Percentiles rank a stretch among this genome's conserved stretches.
These are phyloP conservation scores for Leguminivora glycinivorella DNA, from an alignment of 1,140 invertebrate species.

Conservation along the genomic window DNA sequence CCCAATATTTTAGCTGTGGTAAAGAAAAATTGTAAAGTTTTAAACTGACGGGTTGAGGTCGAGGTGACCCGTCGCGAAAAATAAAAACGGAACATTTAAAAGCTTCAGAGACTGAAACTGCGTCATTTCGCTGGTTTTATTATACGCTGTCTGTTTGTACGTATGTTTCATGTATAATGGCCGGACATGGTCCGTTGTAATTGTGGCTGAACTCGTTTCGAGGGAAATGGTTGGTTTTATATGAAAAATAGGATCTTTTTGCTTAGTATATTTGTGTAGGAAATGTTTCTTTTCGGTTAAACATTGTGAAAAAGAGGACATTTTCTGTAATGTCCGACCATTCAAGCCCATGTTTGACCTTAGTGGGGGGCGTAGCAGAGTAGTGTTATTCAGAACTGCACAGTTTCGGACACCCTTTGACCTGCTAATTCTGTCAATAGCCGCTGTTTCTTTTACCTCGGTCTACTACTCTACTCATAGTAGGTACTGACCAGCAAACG, in stretches of 20 bases:
- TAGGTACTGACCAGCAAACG: too few relatives aligned
- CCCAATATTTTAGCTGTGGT: neutral
- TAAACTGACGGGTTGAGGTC: neutral
- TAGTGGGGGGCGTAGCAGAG: too few relatives aligned
- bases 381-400: too few relatives aligned
- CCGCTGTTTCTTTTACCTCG: too few relatives aligned
- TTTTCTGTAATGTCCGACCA: too few relatives aligned
- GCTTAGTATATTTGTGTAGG: too few relatives aligned
- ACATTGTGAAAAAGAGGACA: too few relatives aligned
- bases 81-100: neutral
- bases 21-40: neutral
- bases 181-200: neutral
- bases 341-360: too few relatives aligned
- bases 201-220: neutral
- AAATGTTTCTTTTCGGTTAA: too few relatives aligned
- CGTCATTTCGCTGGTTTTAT: neutral
- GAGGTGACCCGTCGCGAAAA: neutral
- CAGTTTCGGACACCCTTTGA: too few relatives aligned
- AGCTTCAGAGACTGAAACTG: neutral
- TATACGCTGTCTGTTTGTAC: neutral
- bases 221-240: neutral
- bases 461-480: too few relatives aligned
- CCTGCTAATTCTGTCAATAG: too few relatives aligned
- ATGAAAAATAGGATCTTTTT: neutral
- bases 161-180: neutral